phyloP scores from a whole-genome alignment of 1,140 invertebrate genomes.

The Thaumetopoea pityocampa region DNA sequence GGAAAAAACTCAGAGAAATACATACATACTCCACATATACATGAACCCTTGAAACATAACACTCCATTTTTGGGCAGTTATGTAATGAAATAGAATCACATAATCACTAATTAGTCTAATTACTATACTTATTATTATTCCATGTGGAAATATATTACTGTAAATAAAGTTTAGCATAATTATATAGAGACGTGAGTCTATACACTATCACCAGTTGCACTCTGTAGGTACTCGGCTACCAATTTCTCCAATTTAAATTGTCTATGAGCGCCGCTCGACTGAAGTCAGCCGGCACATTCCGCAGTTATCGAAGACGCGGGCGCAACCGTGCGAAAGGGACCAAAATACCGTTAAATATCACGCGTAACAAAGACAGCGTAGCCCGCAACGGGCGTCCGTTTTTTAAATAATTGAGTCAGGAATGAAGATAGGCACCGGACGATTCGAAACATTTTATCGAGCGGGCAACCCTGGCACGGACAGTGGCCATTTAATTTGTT shows the following conservation, averaged over 20 bases:
- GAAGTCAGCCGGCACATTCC: slow-evolving; percentile 73
- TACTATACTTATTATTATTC: slow-evolving; percentile 12
- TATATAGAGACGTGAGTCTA: slow-evolving; percentile 37
- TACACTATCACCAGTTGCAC: slow-evolving; percentile 62
- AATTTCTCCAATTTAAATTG: slow-evolving; percentile 75
- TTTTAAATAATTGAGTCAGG: slow-evolving; percentile 72
- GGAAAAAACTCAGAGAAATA: too few species aligned
- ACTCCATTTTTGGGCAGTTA: too few species aligned
- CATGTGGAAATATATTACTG: slow-evolving; percentile 11
- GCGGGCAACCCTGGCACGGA: slow-evolving; percentile 60
- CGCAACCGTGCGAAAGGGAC: slow-evolving; percentile 53
- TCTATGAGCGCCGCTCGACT: slow-evolving; percentile 70
- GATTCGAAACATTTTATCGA: slow-evolving; percentile 68
- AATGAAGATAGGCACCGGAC: slow-evolving; percentile 69
- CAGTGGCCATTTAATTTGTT: slow-evolving; percentile 67
- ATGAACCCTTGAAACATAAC: too few species aligned
- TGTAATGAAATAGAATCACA: too few species aligned
- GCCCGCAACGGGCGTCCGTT: slow-evolving; percentile 52
- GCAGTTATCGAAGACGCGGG: slow-evolving; percentile 59
- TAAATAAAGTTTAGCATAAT: slow-evolving; percentile 3
- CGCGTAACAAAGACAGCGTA: slow-evolving; percentile 47
- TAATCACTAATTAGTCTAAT: too few species aligned
- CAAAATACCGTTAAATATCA: slow-evolving; percentile 41
- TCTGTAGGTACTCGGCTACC: slow-evolving; percentile 54
- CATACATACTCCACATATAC: too few species aligned